Percentiles rank a stretch among this genome's conserved stretches.
These are phyloP conservation scores for Rhagium mordax DNA, from an alignment of 2,888 invertebrate genomes.

Conservation along the genomic window DNA sequence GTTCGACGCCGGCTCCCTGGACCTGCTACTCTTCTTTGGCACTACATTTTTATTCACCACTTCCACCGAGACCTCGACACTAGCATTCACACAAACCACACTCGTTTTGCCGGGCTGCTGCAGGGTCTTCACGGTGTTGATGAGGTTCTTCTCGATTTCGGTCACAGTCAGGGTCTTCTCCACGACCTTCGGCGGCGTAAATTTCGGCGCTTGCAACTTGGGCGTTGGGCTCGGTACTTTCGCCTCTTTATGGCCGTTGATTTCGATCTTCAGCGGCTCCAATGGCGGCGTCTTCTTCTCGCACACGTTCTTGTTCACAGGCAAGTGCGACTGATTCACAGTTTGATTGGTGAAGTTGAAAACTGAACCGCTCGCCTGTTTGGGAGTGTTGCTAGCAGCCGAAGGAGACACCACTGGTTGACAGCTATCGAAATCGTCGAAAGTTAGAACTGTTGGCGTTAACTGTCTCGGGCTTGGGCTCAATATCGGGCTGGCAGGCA, in stretches of 20 bases:
- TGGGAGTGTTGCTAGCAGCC: slow-evolving; percentile 75
- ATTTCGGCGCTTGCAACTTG: slow-evolving; percentile 37
- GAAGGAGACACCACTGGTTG: slow-evolving; percentile 49
- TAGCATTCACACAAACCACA: slow-evolving; percentile 29
- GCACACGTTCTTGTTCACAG: slow-evolving; percentile 52
- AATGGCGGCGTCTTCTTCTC: slow-evolving; percentile 51
- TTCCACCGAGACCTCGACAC: slow-evolving; percentile 46
- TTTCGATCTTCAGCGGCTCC: slow-evolving; percentile 58
- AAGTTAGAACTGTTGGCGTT: slow-evolving; percentile 25
- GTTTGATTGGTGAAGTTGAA: slow-evolving; percentile 73
- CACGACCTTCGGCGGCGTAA: slow-evolving; percentile 44
- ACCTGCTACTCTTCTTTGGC: slow-evolving; percentile 52
- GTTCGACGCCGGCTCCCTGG: slow-evolving; percentile 47
- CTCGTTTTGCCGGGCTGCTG: slow-evolving; percentile 60
- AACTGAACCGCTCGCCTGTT: slow-evolving; percentile 77
- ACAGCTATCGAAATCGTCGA: slow-evolving; percentile 36
- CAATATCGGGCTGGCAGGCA: slow-evolving; percentile 43
- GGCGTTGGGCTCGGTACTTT: slow-evolving; percentile 14
- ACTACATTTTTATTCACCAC: slow-evolving; percentile 56
- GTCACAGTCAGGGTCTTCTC: slow-evolving; percentile 71
- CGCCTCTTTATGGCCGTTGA: slow-evolving; percentile 56
- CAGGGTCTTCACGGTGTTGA: slow-evolving; percentile 76
- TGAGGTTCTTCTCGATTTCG: slow-evolving; percentile 80
- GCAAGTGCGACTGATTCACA: slow-evolving; percentile 54
- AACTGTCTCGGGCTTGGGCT: slow-evolving; percentile 61